phyloP scores from a whole-genome alignment of 1,140 invertebrate genomes.

The Meteorus sp. region DNA sequence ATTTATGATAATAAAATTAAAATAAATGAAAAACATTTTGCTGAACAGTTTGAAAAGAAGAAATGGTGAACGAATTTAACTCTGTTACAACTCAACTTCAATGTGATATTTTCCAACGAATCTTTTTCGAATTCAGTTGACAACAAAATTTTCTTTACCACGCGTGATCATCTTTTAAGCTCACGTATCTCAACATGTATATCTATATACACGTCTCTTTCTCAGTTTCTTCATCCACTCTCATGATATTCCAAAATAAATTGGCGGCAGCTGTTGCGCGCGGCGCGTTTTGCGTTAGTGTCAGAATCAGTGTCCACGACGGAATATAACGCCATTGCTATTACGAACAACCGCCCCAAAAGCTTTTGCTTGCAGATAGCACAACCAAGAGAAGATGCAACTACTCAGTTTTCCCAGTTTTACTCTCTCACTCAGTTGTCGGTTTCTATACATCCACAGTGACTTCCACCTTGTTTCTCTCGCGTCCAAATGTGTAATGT shows the following conservation, averaged over 20 bases:
- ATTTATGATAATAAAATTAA: no score
- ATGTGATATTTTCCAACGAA: neutral
- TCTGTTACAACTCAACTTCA: no score
- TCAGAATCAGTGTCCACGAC: constrained; percentile 40
- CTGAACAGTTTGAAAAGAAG: no score
- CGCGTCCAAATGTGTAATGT: neutral
- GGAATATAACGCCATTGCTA: constrained; percentile 33
- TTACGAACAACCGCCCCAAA: constrained; percentile 28
- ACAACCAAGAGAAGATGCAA: no score
- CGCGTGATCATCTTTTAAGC: neutral
- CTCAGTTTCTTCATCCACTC: neutral
- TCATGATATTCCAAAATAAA: constrained; percentile 54
- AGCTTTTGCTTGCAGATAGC: constrained; percentile 15
- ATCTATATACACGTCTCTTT: neutral
- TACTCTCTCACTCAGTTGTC: no score
- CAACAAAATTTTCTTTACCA: neutral
- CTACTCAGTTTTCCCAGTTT: no score
- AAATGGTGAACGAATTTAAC: no score
- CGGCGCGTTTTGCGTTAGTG: constrained; percentile 38
- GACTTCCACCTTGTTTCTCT: constrained; percentile 12
- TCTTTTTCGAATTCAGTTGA: neutral
- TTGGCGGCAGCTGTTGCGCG: constrained; percentile 51
- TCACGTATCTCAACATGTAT: no score
- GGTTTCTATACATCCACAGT: neutral
- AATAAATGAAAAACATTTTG: no score